These are phyloP conservation scores for Leptobrachium ailaonicum DNA, from an alignment of 2,113 vertebrate species.

Conservation along the genomic window DNA sequence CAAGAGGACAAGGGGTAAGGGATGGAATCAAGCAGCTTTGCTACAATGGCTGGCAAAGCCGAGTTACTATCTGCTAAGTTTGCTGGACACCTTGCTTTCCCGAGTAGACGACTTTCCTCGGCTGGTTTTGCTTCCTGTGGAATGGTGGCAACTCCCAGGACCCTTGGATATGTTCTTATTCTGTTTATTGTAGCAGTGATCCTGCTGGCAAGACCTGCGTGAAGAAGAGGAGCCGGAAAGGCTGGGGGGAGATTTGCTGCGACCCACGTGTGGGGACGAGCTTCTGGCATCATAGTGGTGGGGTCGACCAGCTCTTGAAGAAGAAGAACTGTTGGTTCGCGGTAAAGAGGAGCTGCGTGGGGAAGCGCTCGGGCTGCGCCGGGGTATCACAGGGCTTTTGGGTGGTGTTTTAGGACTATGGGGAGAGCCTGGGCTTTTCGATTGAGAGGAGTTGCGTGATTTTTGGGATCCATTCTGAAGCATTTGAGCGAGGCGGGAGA, in stretches of 20 bases:
- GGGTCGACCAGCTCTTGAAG: slow-evolving; percentile 84
- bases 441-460: slow-evolving; percentile 70
- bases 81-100: slow-evolving; percentile 87
- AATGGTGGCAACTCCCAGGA: slow-evolving; percentile 72
- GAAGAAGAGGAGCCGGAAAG: slow-evolving; percentile 91
- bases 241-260: slow-evolving; percentile 93
- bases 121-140: slow-evolving; percentile 72
- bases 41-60: slow-evolving; percentile 50
- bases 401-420: slow-evolving; percentile 82
- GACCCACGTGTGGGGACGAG: slow-evolving; percentile 78
- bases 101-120: slow-evolving; percentile 71
- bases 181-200: slow-evolving; percentile 84
- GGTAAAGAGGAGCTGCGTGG: slow-evolving; percentile 92
- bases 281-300: slow-evolving; percentile 78
- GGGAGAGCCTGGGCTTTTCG: slow-evolving; percentile 78
- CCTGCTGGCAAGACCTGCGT: slow-evolving; percentile 86
- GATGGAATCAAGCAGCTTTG: slow-evolving; percentile 51
- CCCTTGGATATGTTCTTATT: slow-evolving; percentile 75
- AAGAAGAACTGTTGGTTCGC: slow-evolving; percentile 92
- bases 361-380: slow-evolving; percentile 91
- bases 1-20: slow-evolving; percentile 55
- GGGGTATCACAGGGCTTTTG: slow-evolving; percentile 82
- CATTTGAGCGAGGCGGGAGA: slow-evolving; percentile 92
- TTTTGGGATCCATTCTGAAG: slow-evolving; percentile 86
- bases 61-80: slow-evolving; percentile 93